A percentile compares a stretch with the other conserved stretches of the same genome.
Evolutionary conservation across 2,797 vertebrate species (phyloP).

Genomic region (Galaxias olidus): DNA sequence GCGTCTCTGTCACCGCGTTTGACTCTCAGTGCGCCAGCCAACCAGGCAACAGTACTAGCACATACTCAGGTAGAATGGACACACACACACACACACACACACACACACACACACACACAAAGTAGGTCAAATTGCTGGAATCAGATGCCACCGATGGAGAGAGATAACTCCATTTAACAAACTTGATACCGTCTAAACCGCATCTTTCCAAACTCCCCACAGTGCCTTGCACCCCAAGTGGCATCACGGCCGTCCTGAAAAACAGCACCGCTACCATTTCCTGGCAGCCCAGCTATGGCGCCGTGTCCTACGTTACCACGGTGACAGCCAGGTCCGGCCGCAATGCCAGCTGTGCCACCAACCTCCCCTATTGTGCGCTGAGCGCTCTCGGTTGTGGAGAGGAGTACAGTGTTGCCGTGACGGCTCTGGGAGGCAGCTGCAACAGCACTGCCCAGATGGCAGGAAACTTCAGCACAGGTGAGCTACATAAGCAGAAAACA

Average conservation of each 20-base stretch:
- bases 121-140: too few species aligned
- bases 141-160: too few species aligned
- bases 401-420: conserved; percentile 61
- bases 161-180: too few species aligned
- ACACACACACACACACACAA: background rate
- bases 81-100: background rate
- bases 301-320: conserved; percentile 47
- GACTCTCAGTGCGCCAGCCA: conserved; percentile 19
- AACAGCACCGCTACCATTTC: conserved; percentile 39
- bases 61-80: conserved; percentile 13
- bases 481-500: background rate
- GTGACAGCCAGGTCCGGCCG: conserved; percentile 42
- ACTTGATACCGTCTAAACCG: too few species aligned
- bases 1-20: conserved; percentile 16
- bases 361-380: conserved; percentile 59
- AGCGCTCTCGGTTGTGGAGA: conserved; percentile 62
- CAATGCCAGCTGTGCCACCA: conserved; percentile 49
- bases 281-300: conserved; percentile 62
- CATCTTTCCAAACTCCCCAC: conserved; percentile 8
- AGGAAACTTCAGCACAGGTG: conserved; percentile 68
- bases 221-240: conserved; percentile 63
- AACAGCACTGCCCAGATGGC: conserved; percentile 60
- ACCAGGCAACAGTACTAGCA: background rate
- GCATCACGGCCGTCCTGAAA: conserved; percentile 47
- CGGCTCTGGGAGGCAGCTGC: conserved; percentile 55